Evolutionary conservation across 2,888 invertebrate genomes (phyloP), one percentile per base, ranked within the genome.

Genomic region (Agrilus cyanescens): DNA sequence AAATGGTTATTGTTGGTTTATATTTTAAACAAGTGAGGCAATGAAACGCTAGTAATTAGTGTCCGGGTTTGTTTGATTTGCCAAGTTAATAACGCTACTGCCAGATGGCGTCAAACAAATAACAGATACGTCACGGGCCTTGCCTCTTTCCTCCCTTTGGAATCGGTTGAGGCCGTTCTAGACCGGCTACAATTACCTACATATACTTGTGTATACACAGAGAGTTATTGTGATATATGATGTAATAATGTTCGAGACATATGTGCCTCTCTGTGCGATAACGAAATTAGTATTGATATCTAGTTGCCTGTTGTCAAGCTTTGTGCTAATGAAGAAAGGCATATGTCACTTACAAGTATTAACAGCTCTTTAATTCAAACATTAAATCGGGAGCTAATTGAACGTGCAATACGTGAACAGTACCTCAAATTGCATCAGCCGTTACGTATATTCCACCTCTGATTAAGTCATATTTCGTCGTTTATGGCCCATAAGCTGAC

Each of bases 51-150:
- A 55, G 54, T 65, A 67, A 67, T 67, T 66, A 66, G 65, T 66
- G 66, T 65, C 64, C 59, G 60, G 59, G 61, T 64, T 66, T 68
- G 67, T 68, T 68, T 68, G 67, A 68, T 67, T 68, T 67, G 64
- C 62, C 65, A 65, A 68, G 67, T 68, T 68, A 68, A 68, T 68
- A 68, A 67, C 67, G 64, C 63, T 62, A 60, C 58, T 58, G 61
- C 67, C 68, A 68, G 66, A 65, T 68, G 69, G 66, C 68, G 67
- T 65, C 65, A 64, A 64, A 66, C 66, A 67, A 67, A 67, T 66
- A 66, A 65, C 66, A 65, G 64, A 65, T 65, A 66, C 66, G 66
- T 67, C 66, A 67, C 58, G 59, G 63, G 63, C 61, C 64, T 63
- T 65, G 63, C 64, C 58, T 58, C 57, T 56, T 55, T 57, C 58